Evolutionary conservation across 2,888 invertebrate species (phyloP).

Genomic region (Salticus scenicus): DNA sequence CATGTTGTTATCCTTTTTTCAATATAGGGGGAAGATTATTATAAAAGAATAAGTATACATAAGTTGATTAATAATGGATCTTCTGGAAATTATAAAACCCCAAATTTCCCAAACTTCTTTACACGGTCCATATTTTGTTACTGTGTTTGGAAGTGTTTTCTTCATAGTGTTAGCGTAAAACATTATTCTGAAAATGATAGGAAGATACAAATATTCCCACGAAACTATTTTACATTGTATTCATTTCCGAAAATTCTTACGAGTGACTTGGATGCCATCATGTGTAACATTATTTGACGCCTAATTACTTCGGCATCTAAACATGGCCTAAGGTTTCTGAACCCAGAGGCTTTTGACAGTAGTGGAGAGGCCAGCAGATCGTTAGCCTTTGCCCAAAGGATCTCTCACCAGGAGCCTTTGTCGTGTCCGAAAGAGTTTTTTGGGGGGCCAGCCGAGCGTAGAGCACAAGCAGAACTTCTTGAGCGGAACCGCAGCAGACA

Average conservation of each 20-base stretch:
- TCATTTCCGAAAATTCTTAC: background rate
- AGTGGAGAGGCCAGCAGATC: constrained; percentile 22
- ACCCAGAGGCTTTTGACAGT: constrained; percentile 1
- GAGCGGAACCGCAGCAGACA: constrained; percentile 57
- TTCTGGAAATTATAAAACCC: too few species aligned
- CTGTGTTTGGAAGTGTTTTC: too few species aligned
- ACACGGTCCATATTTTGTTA: too few species aligned
- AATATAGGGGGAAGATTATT: too few species aligned
- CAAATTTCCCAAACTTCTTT: too few species aligned
- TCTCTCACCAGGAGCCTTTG: constrained; percentile 8
- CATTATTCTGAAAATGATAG: too few species aligned
- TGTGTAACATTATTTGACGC: constrained; percentile 31
- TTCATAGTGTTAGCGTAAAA: too few species aligned
- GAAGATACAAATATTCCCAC: background rate
- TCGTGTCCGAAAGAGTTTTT: constrained; percentile 38
- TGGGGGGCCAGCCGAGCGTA: constrained; percentile 33
- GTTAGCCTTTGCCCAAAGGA: constrained; percentile 35
- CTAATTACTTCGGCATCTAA: constrained; percentile 51
- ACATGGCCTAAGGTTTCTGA: constrained; percentile 19
- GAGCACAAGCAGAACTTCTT: constrained; percentile 19
- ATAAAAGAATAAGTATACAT: too few species aligned
- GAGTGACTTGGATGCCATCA: background rate
- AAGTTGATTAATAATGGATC: too few species aligned
- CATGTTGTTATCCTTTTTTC: too few species aligned
- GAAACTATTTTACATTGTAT: background rate